phyloP scores from a whole-genome alignment of 2,888 invertebrate species.

The Drosophila peninsularis region DNA sequence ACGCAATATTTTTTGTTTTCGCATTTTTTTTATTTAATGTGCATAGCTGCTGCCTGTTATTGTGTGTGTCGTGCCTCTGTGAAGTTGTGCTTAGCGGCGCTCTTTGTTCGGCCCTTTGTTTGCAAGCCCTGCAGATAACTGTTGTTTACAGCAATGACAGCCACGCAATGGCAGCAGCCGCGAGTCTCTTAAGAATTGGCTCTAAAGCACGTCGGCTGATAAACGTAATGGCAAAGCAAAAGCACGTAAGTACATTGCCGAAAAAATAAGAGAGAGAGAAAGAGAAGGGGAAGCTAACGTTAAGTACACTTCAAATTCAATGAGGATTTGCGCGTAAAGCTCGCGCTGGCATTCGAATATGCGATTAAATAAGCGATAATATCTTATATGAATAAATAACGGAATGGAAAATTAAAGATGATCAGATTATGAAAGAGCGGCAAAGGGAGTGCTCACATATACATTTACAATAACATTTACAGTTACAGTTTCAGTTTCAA shows the following conservation, averaged over 20 bases:
- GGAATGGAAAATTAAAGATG: conserved; percentile 26
- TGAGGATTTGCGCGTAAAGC: conserved; percentile 39
- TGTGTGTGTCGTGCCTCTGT: conserved; percentile 53
- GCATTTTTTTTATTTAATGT: conserved; percentile 16
- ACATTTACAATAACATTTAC: conserved; percentile 1
- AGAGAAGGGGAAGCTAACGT: conserved; percentile 3
- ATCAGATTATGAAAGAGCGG: conserved; percentile 41
- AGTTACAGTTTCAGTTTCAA: conserved; percentile 12
- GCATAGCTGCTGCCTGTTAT: not conserved
- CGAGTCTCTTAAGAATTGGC: conserved; percentile 46
- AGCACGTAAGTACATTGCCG: conserved; percentile 40
- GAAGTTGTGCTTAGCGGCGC: conserved; percentile 37
- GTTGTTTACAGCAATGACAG: conserved; percentile 66
- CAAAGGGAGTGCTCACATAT: conserved; percentile 2
- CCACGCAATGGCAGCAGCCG: conserved; percentile 11
- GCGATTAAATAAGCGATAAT: conserved; percentile 81
- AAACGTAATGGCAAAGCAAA: conserved; percentile 66
- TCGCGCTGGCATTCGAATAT: conserved; percentile 28
- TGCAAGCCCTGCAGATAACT: conserved; percentile 58
- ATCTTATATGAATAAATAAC: conserved; percentile 77
- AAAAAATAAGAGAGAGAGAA: conserved; percentile 27
- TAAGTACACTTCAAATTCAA: conserved; percentile 54
- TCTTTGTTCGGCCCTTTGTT: conserved; percentile 29
- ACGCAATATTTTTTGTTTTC: conserved; percentile 34
- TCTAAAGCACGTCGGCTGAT: conserved; percentile 50